Base-by-base conservation (phyloP, 2,113 vertebrate genomes). In the Deroptyus accipitrinus region DNA sequence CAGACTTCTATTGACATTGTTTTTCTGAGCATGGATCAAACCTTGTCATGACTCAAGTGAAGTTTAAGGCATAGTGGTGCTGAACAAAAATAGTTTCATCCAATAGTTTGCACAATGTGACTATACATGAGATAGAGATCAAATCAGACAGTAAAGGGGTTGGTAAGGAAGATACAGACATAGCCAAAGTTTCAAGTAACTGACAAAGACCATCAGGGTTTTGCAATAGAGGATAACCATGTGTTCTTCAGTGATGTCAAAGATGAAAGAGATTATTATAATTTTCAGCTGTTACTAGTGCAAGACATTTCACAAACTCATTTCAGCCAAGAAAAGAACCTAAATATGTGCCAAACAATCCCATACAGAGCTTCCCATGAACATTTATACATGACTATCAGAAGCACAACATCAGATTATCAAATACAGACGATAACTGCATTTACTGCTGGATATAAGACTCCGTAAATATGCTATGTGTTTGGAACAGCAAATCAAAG, bases 181-280 rank as follows among this genome's bases (percentile, higher is more conserved):
- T 15, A 74, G 70, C 70, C 84, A 92, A 86, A 84, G 22, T 86
- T 84, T 93, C 30, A 7, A 93, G 83, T 20, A 86, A 88, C 51
- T 91, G 90, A 92, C 61, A 81, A 79, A 83, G 86, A 72, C 33
- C 39, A 61, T 96, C 61, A 84, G 67, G 85, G 51, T 93, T 94
- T 90, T 90, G 86, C 73, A 92, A 49, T 9, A 75, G 31, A 88
- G 42, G 95, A 74, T 17, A 82, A 66, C 72, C 83, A 82, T 82
- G 66, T 86, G 90, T 69, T 92, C 78, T 84, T 72, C 73, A 62
- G 73, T 52, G 76, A 85, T 88, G 76, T 84, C 77, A 92, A 85
- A 93, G 88, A 95, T 90, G 35, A 96, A 97, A 96, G 76, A 90
- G 69, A 49, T 93, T 46, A 82, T 91, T 69, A 93, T 81, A 79